A percentile compares a stretch with the other conserved stretches of the same genome.
Evolutionary conservation across 2,113 vertebrate genomes (phyloP).

Genomic region (Ciconia maguari): DNA sequence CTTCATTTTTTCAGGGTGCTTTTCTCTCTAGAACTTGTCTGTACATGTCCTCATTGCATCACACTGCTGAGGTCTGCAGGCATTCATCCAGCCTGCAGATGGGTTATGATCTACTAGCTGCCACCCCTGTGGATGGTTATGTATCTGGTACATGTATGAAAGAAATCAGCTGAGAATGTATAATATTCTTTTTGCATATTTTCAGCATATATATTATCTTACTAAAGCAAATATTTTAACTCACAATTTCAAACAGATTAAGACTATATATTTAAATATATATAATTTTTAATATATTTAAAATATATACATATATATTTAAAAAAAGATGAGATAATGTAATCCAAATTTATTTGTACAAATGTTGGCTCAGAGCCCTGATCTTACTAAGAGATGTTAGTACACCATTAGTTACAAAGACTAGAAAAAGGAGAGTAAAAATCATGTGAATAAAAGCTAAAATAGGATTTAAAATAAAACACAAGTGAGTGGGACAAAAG

Average conservation of each 20-base stretch:
- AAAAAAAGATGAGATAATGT: neutral
- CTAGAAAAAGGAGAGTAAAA: neutral
- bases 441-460: neutral
- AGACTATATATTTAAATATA: neutral
- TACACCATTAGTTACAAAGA: neutral
- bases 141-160: neutral
- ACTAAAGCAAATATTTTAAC: neutral
- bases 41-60: neutral
- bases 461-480: neutral
- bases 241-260: neutral
- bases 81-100: neutral
- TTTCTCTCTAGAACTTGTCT: neutral
- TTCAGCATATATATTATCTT: neutral
- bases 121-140: neutral
- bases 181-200: neutral
- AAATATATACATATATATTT: neutral
- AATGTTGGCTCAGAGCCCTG: neutral
- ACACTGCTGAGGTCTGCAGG: neutral
- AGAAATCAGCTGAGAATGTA: neutral
- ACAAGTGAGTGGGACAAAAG: neutral
- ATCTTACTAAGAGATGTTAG: neutral
- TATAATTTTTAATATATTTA: too few species aligned
- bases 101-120: neutral
- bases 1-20: neutral
- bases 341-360: neutral